Percentiles rank a stretch among this genome's conserved stretches.
Evolutionary conservation across 2,888 invertebrate genomes (phyloP).

Genomic region (Hirtodrosophila histrioides): DNA sequence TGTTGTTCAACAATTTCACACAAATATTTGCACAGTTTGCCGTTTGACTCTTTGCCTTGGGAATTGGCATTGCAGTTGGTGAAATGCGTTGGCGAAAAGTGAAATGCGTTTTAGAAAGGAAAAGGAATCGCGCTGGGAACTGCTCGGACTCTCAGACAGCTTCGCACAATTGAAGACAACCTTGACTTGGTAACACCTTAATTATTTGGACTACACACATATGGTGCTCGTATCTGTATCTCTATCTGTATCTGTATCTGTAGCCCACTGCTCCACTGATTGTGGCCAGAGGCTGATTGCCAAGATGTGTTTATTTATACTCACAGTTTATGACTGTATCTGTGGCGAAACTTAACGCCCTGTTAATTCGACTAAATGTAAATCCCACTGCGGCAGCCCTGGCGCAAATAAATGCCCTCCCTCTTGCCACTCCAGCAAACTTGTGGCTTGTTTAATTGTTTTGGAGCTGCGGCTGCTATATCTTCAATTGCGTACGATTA

Average conservation of each 20-base stretch:
- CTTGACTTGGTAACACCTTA: conserved; percentile 71
- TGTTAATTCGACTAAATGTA: conserved; percentile 75
- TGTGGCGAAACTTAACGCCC: conserved; percentile 77
- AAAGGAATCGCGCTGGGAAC: conserved; percentile 52
- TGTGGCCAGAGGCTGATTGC: conserved; percentile 32
- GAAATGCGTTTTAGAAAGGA: conserved; percentile 77
- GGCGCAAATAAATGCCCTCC: conserved; percentile 66
- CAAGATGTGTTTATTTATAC: conserved; percentile 37
- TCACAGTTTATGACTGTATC: conserved; percentile 45
- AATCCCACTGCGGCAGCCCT: conserved; percentile 59
- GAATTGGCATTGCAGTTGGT: conserved; percentile 19
- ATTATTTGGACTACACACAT: conserved; percentile 29
- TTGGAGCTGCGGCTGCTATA: conserved; percentile 26
- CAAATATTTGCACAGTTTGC: conserved; percentile 55
- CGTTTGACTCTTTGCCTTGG: conserved; percentile 12
- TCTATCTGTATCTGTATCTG: background rate
- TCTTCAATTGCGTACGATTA: conserved; percentile 70
- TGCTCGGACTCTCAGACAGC: conserved; percentile 5
- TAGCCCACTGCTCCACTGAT: conserved; percentile 16
- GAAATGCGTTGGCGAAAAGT: conserved; percentile 66
- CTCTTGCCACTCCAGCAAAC: background rate
- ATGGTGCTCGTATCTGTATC: background rate
- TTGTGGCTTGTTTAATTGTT: conserved; percentile 47
- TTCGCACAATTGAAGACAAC: conserved; percentile 58
- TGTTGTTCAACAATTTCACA: conserved; percentile 62